phyloP scores from a whole-genome alignment of 2,113 vertebrate species.

The Archocentrus centrarchus region DNA sequence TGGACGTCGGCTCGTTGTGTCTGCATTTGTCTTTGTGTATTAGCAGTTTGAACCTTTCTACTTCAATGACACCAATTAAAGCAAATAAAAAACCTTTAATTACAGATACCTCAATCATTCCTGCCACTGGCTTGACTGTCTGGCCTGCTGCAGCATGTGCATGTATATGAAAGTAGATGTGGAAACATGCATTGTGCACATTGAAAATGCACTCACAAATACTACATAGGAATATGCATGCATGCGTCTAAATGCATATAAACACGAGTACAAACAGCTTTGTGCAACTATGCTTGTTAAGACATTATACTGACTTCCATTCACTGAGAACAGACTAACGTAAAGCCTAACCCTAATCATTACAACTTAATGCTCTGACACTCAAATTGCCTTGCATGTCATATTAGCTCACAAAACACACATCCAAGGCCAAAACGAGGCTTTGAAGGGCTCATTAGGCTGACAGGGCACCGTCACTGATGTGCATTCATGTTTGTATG shows the following conservation, averaged over 20 bases:
- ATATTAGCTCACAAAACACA: constrained; percentile 19
- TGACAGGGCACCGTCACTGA: background rate
- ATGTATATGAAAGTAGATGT: background rate
- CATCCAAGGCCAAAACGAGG: background rate
- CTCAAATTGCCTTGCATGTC: background rate
- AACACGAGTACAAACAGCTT: background rate
- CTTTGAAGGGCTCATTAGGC: constrained; percentile 46
- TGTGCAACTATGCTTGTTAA: background rate
- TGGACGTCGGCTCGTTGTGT: background rate
- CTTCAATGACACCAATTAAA: constrained; percentile 54
- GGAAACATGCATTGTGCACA: background rate
- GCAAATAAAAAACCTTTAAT: constrained; percentile 54
- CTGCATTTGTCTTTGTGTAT: constrained; percentile 11
- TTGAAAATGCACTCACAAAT: background rate
- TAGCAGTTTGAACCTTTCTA: constrained; percentile 34
- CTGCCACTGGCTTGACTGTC: constrained; percentile 10
- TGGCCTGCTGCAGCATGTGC: background rate
- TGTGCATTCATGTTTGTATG: background rate
- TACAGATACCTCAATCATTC: constrained; percentile 31
- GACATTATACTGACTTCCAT: background rate
- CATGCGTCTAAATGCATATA: background rate
- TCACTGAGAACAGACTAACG: background rate
- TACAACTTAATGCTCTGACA: background rate
- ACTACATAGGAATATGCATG: background rate
- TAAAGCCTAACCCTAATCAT: background rate